Evolutionary conservation across 2,113 vertebrate genomes (phyloP).

Genomic region (Ptilonorhynchus violaceus): DNA sequence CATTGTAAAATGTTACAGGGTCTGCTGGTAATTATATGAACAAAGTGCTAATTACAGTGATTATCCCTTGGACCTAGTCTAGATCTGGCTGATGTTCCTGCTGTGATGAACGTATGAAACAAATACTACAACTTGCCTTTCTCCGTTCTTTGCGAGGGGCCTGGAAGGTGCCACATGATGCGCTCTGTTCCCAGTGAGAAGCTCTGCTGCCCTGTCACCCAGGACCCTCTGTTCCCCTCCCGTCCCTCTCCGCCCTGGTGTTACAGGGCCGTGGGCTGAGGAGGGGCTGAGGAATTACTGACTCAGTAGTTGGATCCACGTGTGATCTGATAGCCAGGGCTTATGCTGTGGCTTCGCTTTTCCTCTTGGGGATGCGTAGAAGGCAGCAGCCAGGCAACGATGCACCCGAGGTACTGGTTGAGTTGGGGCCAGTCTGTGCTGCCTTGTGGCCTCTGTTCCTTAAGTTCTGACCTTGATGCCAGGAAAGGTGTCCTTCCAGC

Average conservation of each 20-base stretch:
- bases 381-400: not conserved
- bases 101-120: not conserved
- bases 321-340: not conserved
- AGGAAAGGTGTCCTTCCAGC: not conserved
- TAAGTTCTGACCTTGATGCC: not conserved
- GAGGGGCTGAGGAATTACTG: not conserved
- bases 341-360: not conserved
- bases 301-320: not conserved
- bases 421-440: not conserved
- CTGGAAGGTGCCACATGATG: accelerated
- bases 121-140: not conserved
- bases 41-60: conserved; percentile 54
- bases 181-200: accelerated
- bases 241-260: accelerated
- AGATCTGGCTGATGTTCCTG: conserved; percentile 42
- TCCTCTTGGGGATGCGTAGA: not conserved
- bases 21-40: conserved; percentile 60
- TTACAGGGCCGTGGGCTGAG: not conserved
- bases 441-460: not conserved
- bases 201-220: not conserved
- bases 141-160: not conserved
- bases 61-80: conserved; percentile 53
- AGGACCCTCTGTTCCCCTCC: not conserved
- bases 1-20: conserved; percentile 60
- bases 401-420: accelerated